These are phyloP conservation scores for Catharus fuscescens DNA, from an alignment of 2,113 vertebrate species.

Conservation along the genomic window DNA sequence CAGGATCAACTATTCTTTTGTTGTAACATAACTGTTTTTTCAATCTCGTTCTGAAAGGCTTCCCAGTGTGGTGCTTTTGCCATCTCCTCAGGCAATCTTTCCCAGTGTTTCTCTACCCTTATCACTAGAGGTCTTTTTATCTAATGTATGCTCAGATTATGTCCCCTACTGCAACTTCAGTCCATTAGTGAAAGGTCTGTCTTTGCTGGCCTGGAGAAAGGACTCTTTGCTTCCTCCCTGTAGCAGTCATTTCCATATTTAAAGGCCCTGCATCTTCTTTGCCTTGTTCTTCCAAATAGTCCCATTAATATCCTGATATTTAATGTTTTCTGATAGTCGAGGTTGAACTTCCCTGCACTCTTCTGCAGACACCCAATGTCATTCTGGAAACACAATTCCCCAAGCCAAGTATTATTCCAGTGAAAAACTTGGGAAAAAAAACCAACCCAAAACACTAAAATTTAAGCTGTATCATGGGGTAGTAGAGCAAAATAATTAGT, in stretches of 20 bases:
- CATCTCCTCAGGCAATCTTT: slow-evolving; percentile 23
- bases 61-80: slow-evolving; percentile 23
- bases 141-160: not conserved
- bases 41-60: not conserved
- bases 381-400: not conserved
- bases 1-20: not conserved
- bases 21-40: slow-evolving; percentile 4
- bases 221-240: not conserved
- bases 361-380: not conserved
- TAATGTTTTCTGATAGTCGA: not conserved
- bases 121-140: not conserved
- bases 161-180: not conserved
- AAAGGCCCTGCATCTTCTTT: not conserved
- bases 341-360: not conserved
- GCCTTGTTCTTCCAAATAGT: not conserved
- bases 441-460: not conserved
- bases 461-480: not conserved
- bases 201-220: not conserved
- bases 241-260: not conserved
- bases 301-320: not conserved
- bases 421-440: not conserved
- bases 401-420: not conserved
- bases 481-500: not conserved
- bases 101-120: slow-evolving; percentile 4
- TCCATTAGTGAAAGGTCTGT: not conserved